These are phyloP conservation scores for Smittia sp. DNA, from an alignment of 2,888 invertebrate genomes.

Conservation along the genomic window DNA sequence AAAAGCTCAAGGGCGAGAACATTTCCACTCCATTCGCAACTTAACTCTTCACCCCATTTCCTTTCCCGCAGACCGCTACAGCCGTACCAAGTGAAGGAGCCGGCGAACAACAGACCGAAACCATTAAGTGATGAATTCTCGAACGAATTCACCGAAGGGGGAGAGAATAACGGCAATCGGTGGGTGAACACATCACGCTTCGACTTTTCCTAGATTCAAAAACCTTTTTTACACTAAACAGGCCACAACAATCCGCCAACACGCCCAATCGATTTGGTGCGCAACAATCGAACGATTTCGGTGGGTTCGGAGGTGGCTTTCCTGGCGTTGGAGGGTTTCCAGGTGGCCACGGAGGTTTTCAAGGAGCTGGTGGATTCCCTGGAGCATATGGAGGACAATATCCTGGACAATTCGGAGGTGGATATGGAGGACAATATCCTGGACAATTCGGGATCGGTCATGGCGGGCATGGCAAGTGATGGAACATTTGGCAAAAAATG, in stretches of 20 bases:
- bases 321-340: conserved; percentile 42
- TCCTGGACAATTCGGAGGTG: conserved; percentile 40
- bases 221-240: not conserved
- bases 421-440: conserved; percentile 43
- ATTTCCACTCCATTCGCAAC: not conserved
- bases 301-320: conserved; percentile 32
- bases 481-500: conserved; percentile 1
- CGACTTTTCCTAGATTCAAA: not conserved
- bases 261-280: conserved; percentile 28
- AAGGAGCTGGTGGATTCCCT: not conserved
- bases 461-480: conserved; percentile 41
- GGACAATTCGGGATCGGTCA: conserved; percentile 22
- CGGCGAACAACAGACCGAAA: conserved; percentile 49
- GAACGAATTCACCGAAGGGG: conserved; percentile 24
- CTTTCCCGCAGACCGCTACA: conserved; percentile 10
- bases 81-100: conserved; percentile 46
- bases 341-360: too few relatives aligned
- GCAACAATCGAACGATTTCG: conserved; percentile 25
- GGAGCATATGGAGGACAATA: not conserved
- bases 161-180: conserved; percentile 37
- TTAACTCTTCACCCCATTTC: not conserved
- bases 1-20: not conserved
- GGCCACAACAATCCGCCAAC: not conserved
- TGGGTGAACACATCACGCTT: not conserved
- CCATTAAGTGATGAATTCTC: conserved; percentile 41